Conservation (phyloP, 2,797 vertebrate genomes). For the Notamacropus eugenii region DNA sequence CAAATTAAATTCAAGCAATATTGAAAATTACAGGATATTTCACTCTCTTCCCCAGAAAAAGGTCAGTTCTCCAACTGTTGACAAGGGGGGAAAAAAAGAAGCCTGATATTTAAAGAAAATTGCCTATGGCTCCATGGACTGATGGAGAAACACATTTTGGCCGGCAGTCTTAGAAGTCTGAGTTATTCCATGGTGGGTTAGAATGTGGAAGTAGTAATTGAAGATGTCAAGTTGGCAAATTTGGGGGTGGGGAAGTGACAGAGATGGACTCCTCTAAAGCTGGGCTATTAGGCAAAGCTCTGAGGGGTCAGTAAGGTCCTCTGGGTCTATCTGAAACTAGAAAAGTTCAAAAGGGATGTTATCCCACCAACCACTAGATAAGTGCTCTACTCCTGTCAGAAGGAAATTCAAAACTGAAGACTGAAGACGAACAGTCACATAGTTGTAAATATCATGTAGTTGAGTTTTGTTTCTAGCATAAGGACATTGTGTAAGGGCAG, state of each 20-base stretch:
- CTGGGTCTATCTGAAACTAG: neutral
- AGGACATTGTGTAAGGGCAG: neutral
- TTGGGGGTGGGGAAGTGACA: conserved; percentile 5
- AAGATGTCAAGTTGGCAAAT: conserved; percentile 23
- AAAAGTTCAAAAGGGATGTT: conserved; percentile 39
- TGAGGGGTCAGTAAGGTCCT: conserved; percentile 2
- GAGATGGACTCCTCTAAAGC: neutral
- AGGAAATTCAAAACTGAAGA: conserved; percentile 18
- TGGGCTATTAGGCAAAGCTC: neutral
- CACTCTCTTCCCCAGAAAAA: conserved; percentile 67
- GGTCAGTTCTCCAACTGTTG: conserved; percentile 65
- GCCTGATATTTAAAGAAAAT: conserved; percentile 60
- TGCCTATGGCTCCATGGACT: conserved; percentile 24
- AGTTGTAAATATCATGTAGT: neutral
- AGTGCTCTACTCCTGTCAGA: neutral
- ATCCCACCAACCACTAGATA: neutral
- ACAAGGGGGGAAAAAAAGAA: conserved; percentile 51
- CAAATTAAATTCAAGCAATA: conserved; percentile 70
- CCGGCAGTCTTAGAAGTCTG: neutral
- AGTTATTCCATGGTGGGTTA: conserved; percentile 36
- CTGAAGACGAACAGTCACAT: neutral
- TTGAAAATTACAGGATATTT: conserved; percentile 71
- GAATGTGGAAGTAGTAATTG: conserved; percentile 53
- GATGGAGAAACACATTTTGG: conserved; percentile 16
- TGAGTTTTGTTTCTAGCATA: conserved; percentile 26